Evolutionary conservation across 2,888 invertebrate genomes (phyloP).

Genomic region (Drosophila ezoana): DNA sequence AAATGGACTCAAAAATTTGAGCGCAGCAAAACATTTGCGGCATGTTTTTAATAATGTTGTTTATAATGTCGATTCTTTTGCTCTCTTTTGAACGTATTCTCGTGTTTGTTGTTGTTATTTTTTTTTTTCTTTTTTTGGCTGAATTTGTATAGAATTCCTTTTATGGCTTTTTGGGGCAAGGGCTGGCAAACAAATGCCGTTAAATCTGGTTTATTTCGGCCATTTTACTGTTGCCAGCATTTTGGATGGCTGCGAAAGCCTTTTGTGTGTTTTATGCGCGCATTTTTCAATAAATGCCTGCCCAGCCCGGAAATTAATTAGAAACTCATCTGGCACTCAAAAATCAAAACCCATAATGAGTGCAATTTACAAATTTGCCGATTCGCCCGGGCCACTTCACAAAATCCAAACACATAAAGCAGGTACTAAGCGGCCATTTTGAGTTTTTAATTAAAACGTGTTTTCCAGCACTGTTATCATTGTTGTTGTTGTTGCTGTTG

Average conservation of each 20-base stretch:
- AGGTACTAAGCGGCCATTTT: constrained; percentile 61
- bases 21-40: constrained; percentile 80
- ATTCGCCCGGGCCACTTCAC: constrained; percentile 41
- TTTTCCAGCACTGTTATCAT: constrained; percentile 53
- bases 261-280: constrained; percentile 40
- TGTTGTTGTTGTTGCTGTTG: constrained; percentile 30
- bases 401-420: constrained; percentile 38
- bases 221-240: constrained; percentile 35
- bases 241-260: constrained; percentile 34
- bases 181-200: constrained; percentile 45
- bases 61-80: constrained; percentile 70
- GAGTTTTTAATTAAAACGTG: constrained; percentile 73
- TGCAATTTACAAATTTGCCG: constrained; percentile 70
- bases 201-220: constrained; percentile 63
- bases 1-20: constrained; percentile 82
- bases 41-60: constrained; percentile 82
- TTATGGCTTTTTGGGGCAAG: constrained; percentile 55
- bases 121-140: constrained; percentile 30
- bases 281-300: constrained; percentile 58
- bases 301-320: constrained; percentile 65
- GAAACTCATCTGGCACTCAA: constrained; percentile 55
- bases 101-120: constrained; percentile 23
- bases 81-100: constrained; percentile 21
- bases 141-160: constrained; percentile 68
- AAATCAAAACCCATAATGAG: constrained; percentile 76